Evolutionary conservation across 2,113 vertebrate genomes (phyloP).

Genomic region (Galbula dea): DNA sequence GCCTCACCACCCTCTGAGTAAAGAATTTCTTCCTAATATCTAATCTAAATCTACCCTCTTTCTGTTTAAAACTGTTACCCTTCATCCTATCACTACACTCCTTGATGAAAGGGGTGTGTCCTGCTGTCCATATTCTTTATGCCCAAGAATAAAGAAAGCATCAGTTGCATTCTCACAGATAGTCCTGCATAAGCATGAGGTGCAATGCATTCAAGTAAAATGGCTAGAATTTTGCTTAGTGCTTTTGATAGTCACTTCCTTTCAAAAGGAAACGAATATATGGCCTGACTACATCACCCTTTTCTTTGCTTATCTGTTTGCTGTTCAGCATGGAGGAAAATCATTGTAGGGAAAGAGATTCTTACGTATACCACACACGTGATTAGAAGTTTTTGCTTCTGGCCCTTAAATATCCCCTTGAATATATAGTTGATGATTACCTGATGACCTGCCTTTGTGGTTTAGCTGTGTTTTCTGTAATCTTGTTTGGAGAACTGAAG

Average conservation of each 20-base stretch:
- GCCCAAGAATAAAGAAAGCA: fast-evolving
- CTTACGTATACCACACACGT: background rate
- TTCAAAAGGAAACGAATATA: background rate
- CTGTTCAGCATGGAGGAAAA: background rate
- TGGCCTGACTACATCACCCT: background rate
- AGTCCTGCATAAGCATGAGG: background rate
- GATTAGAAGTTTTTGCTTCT: background rate
- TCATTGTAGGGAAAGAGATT: background rate
- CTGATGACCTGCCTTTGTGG: background rate
- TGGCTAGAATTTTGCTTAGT: background rate
- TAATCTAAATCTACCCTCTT: background rate
- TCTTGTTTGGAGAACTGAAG: background rate
- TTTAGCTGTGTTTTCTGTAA: background rate
- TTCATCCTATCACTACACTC: background rate
- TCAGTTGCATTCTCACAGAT: background rate
- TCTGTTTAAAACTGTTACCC: background rate
- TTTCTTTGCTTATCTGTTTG: background rate
- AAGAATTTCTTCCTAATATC: background rate
- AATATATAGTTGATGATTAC: background rate
- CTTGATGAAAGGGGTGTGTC: background rate
- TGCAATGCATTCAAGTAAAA: background rate
- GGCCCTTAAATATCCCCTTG: background rate
- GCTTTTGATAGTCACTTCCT: background rate
- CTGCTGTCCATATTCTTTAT: background rate
- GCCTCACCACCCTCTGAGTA: background rate